Evolutionary conservation across 2,888 invertebrate genomes (phyloP).

Genomic region (Zaprionus obscuricornis): DNA sequence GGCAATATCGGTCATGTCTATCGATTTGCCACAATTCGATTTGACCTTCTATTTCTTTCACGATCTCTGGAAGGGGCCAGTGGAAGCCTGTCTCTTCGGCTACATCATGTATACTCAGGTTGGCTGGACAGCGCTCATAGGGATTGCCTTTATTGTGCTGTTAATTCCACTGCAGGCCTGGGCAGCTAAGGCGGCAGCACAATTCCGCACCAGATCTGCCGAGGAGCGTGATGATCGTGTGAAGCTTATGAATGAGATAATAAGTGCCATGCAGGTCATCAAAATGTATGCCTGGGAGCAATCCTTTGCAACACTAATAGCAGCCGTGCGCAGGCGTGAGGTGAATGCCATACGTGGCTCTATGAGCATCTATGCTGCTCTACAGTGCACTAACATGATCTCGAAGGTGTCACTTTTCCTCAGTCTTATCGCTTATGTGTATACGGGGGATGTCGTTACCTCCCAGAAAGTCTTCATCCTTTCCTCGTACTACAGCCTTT

Average conservation of each 20-base stretch:
- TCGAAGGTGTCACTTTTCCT: slow-evolving; percentile 91
- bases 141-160: slow-evolving; percentile 87
- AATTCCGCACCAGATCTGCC: slow-evolving; percentile 88
- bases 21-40: slow-evolving; percentile 97
- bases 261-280: slow-evolving; percentile 92
- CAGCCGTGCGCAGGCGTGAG: slow-evolving; percentile 88
- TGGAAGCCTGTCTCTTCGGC: slow-evolving; percentile 84
- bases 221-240: slow-evolving; percentile 92
- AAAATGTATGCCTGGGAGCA: slow-evolving; percentile 96
- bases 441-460: slow-evolving; percentile 86
- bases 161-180: slow-evolving; percentile 90
- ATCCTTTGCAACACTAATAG: slow-evolving; percentile 89
- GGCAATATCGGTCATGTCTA: slow-evolving; percentile 94
- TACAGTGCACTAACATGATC: slow-evolving; percentile 89
- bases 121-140: slow-evolving; percentile 88
- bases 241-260: slow-evolving; percentile 94
- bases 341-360: slow-evolving; percentile 87
- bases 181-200: slow-evolving; percentile 88
- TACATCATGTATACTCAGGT: slow-evolving; percentile 86
- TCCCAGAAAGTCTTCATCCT: slow-evolving; percentile 92
- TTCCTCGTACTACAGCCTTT: slow-evolving; percentile 91
- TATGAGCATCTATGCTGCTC: slow-evolving; percentile 87
- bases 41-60: slow-evolving; percentile 94
- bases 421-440: slow-evolving; percentile 88
- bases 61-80: slow-evolving; percentile 95